These are phyloP conservation scores for Yponomeuta plumbellus DNA, from an alignment of 2,888 invertebrate species.

Conservation along the genomic window DNA sequence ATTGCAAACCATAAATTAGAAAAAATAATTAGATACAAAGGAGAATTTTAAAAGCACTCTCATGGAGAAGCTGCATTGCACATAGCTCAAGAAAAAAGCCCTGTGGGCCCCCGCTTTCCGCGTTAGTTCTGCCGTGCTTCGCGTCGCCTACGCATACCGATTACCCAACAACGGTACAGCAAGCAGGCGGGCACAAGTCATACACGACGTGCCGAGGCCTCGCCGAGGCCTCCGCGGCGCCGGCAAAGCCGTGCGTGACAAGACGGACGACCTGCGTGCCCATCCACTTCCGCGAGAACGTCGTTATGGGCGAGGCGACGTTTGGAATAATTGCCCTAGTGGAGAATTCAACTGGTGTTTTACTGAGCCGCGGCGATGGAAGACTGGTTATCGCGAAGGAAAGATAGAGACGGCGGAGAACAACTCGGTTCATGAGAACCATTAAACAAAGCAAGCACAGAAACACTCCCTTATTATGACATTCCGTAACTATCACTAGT, in stretches of 20 bases:
- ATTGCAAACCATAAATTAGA: too few species aligned
- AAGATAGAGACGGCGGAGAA: too few species aligned
- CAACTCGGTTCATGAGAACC: too few species aligned
- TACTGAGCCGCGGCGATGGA: not conserved
- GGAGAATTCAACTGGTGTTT: slow-evolving; percentile 3
- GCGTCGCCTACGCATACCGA: not conserved
- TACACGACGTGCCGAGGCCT: slow-evolving; percentile 1
- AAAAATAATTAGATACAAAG: too few species aligned
- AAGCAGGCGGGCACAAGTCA: slow-evolving; percentile 6
- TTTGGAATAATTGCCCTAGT: slow-evolving; percentile 17
- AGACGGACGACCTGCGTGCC: slow-evolving; percentile 25
- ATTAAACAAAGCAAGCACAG: too few species aligned
- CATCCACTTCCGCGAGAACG: slow-evolving; percentile 49
- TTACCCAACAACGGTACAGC: slow-evolving; percentile 1
- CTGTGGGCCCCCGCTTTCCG: not conserved
- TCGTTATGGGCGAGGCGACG: slow-evolving; percentile 46
- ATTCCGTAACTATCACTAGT: too few species aligned
- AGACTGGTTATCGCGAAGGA: not conserved
- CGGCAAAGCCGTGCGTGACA: slow-evolving; percentile 29
- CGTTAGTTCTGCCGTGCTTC: not conserved
- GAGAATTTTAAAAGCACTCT: too few species aligned
- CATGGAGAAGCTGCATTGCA: not conserved
- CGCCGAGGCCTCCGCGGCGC: not conserved
- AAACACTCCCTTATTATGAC: too few species aligned
- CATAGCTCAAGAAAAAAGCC: not conserved